Evolutionary conservation across 2,797 vertebrate species (phyloP), one percentile per base, ranked within the genome.

Genomic region (Sciaenops ocellatus): DNA sequence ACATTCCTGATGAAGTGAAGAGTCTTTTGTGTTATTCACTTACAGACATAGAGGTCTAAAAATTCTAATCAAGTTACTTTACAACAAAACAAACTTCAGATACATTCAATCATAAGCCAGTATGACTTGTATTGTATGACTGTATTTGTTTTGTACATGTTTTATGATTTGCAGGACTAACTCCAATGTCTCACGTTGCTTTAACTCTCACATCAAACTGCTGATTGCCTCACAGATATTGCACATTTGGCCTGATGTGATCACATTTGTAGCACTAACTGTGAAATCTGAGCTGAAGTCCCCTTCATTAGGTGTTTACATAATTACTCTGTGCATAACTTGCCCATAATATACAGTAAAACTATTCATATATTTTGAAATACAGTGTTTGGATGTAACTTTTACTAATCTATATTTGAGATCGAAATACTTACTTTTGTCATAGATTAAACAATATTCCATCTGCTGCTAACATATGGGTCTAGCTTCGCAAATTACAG

Each of bases 1-100:
- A 75, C 24, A 4, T 83, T 83, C 85, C 93, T 94, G 74, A 65
- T 68, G 16, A 73, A 76, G 20, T 51, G 15, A 75, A 75, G 69
- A 41, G 26, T 6, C 34, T 3, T 44, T 44, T 9, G 1, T 26
- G 10, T 28, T 18, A 51, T 16, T 10, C 12, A 60, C n/a, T 5
- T 28, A 42, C 18, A 41, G 10, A 62, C 6, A n/a, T 11, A 16
- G 22, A 7, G 48, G 12, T 28, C 13, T 42, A n/a, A 59, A 38
- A 38, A 4, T 6, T 30, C 4, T 38, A 6, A 55, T 55, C 17
- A 28, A 55, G 52, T 55, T 24, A 55, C 12, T 30, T 9, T 11
- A n/a, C 7, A 30, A 20, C 56, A 67, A 55, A 11, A 69, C 18
- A 56, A 5, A 20, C 6, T 59, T 65, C 1, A 47, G 4, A 62